These are phyloP conservation scores for Drosophila mayri DNA, from an alignment of 1,140 invertebrate species.

Conservation along the genomic window DNA sequence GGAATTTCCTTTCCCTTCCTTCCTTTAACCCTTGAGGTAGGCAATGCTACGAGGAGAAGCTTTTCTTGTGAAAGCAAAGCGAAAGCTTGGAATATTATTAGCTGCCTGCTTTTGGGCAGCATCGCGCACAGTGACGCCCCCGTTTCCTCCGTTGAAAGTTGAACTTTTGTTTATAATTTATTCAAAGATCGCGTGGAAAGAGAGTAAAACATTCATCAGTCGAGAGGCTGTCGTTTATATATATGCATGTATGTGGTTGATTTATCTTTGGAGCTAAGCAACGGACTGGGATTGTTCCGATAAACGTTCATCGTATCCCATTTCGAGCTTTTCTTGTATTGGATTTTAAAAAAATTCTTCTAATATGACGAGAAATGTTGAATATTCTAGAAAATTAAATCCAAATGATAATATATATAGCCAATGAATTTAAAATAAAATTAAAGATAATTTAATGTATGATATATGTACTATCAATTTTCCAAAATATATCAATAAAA, in stretches of 20 bases:
- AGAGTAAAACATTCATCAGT: background rate
- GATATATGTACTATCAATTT: too few species aligned
- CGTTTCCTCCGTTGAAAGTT: too few species aligned
- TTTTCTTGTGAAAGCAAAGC: background rate
- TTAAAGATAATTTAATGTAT: too few species aligned
- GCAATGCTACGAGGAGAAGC: background rate
- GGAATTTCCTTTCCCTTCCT: too few species aligned
- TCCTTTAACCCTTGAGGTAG: conserved; percentile 2
- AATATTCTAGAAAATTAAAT: background rate
- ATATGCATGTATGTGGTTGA: background rate
- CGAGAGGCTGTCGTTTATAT: background rate
- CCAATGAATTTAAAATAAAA: too few species aligned
- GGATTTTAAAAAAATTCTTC: background rate
- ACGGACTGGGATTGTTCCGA: background rate
- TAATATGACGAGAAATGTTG: background rate
- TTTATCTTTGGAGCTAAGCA: conserved; percentile 29
- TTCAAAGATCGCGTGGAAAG: background rate
- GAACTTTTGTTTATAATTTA: background rate
- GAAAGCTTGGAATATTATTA: background rate
- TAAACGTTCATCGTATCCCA: background rate
- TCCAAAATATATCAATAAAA: too few species aligned
- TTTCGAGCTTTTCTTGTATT: background rate
- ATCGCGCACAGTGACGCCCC: conserved; percentile 3
- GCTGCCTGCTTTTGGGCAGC: conserved; percentile 3
- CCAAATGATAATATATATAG: too few species aligned